Evolutionary conservation across 1,140 invertebrate genomes (phyloP).

Genomic region (Ctenoplectra terminalis): DNA sequence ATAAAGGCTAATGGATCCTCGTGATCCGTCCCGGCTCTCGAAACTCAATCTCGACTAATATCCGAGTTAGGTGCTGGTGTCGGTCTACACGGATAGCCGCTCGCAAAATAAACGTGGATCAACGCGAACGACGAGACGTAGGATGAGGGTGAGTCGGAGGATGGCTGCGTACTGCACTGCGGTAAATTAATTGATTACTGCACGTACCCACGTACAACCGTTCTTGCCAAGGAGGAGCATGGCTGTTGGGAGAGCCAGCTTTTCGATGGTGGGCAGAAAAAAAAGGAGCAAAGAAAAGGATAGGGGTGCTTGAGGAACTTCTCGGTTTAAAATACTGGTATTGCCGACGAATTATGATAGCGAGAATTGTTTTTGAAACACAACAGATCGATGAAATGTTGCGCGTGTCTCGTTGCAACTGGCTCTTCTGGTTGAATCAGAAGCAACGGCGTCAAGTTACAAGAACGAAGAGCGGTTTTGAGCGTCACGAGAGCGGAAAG

Average conservation of each 20-base stretch:
- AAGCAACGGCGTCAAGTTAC: slow-evolving; percentile 25
- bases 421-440: too few species aligned
- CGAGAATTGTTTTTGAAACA: background rate
- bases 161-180: slow-evolving; percentile 63
- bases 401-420: too few species aligned
- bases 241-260: slow-evolving; percentile 9
- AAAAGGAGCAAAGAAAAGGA: background rate
- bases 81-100: slow-evolving; percentile 19
- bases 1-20: slow-evolving; percentile 81
- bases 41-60: slow-evolving; percentile 80
- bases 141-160: slow-evolving; percentile 27
- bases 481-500: background rate
- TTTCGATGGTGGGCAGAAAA: background rate
- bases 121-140: slow-evolving; percentile 19
- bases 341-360: too few species aligned
- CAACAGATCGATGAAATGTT: background rate
- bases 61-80: slow-evolving; percentile 51
- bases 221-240: slow-evolving; percentile 50
- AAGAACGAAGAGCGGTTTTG: background rate
- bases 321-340: too few species aligned
- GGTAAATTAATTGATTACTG: slow-evolving; percentile 71
- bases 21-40: slow-evolving; percentile 63
- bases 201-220: slow-evolving; percentile 60
- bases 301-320: too few species aligned
- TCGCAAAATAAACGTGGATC: slow-evolving; percentile 32